A percentile compares a stretch with the other conserved stretches of the same genome.
These are phyloP conservation scores for Pseudomyrmex cubaensis DNA, from an alignment of 1,140 invertebrate species.

Conservation along the genomic window DNA sequence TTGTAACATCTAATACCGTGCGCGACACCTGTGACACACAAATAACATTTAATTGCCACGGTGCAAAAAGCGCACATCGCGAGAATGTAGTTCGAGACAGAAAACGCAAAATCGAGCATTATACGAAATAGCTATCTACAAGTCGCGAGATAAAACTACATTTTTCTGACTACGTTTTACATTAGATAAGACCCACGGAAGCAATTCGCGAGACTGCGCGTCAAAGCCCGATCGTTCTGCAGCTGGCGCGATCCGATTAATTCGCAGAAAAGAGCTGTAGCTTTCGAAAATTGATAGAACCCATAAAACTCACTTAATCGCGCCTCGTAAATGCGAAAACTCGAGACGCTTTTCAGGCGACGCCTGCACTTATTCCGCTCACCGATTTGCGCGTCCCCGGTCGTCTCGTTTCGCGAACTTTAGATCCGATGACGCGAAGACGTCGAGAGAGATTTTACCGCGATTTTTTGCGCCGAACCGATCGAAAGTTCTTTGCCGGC, in stretches of 20 bases:
- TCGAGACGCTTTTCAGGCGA: neutral
- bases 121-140: neutral
- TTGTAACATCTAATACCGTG: conserved; percentile 89
- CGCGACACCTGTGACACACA: conserved; percentile 76
- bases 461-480: conserved; percentile 13
- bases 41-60: conserved; percentile 28
- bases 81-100: neutral
- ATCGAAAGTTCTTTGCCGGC: conserved; percentile 28
- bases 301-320: conserved; percentile 48
- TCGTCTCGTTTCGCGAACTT: conserved; percentile 17
- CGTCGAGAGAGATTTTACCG: conserved; percentile 28
- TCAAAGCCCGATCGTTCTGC: neutral
- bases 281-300: conserved; percentile 14
- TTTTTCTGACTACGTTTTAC: neutral
- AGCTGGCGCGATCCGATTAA: conserved; percentile 18
- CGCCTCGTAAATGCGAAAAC: conserved; percentile 51
- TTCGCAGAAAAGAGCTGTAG: neutral
- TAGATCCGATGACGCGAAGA: conserved; percentile 25
- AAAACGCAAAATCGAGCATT: neutral
- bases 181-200: neutral
- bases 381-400: neutral
- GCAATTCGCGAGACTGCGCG: neutral
- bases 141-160: conserved; percentile 1
- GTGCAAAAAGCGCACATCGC: neutral
- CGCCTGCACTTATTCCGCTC: neutral